Conservation (phyloP, 2,113 vertebrate species). For the Eudyptes chrysolophus region DNA sequence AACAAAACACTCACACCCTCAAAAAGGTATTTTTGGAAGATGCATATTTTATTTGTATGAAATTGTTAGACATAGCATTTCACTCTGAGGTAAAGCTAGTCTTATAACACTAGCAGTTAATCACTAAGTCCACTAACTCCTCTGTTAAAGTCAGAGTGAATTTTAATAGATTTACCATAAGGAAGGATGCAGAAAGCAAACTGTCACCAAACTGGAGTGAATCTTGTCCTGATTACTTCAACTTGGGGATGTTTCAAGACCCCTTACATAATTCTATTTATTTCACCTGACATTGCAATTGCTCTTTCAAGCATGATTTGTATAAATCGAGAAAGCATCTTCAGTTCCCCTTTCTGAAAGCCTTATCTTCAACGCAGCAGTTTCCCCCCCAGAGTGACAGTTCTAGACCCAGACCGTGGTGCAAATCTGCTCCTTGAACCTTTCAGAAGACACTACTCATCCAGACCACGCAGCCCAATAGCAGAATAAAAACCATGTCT, state of each 20-base stretch:
- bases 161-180: background rate
- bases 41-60: background rate
- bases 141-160: background rate
- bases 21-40: background rate
- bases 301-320: slow-evolving; percentile 44
- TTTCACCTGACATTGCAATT: slow-evolving; percentile 63
- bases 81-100: background rate
- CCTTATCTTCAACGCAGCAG: slow-evolving; percentile 27
- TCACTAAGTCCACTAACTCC: background rate
- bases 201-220: slow-evolving; percentile 14
- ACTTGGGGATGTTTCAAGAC: slow-evolving; percentile 45
- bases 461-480: background rate
- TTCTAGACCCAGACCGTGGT: background rate
- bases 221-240: slow-evolving; percentile 50
- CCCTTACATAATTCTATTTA: slow-evolving; percentile 45
- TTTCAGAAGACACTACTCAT: background rate
- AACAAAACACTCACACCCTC: background rate
- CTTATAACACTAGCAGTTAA: background rate
- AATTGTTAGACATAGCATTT: background rate
- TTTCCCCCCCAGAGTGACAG: background rate
- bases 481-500: background rate
- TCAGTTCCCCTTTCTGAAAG: slow-evolving; percentile 26
- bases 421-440: background rate
- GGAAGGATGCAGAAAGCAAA: background rate
- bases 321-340: slow-evolving; percentile 46